Evolutionary conservation across 1,140 invertebrate genomes (phyloP).

Genomic region (Ditylenchus dipsaci): DNA sequence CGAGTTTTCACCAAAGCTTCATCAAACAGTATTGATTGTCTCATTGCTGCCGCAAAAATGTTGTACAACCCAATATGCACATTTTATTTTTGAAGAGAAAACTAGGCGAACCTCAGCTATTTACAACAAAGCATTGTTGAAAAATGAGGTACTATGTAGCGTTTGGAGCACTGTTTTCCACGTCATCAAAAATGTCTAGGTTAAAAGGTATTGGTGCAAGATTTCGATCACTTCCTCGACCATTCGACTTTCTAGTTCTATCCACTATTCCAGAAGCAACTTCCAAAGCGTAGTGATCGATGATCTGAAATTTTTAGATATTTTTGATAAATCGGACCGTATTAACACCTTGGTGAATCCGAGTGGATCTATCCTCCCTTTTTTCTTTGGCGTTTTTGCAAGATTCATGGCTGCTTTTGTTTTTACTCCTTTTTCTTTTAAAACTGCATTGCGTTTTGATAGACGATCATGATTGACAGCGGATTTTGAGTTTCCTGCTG

Average conservation of each 20-base stretch:
- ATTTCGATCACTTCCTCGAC: not conserved
- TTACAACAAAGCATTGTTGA: too few species aligned
- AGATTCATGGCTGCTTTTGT: not conserved
- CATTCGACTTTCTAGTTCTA: not conserved
- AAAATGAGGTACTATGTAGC: too few species aligned
- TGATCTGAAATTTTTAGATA: not conserved
- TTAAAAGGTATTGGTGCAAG: conserved; percentile 8
- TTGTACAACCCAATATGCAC: too few species aligned
- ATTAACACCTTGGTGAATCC: not conserved
- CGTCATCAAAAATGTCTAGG: conserved; percentile 5
- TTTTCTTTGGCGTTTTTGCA: conserved; percentile 6
- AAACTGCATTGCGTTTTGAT: conserved; percentile 1
- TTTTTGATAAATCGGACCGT: too few species aligned
- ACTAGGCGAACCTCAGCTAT: too few species aligned
- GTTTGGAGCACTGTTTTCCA: not conserved
- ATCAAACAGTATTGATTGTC: too few species aligned
- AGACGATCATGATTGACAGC: not conserved
- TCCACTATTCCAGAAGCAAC: not conserved
- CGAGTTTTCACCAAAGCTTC: too few species aligned
- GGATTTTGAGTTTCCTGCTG: conserved; percentile 2
- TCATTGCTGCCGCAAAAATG: too few species aligned
- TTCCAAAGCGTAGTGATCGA: conserved; percentile 9
- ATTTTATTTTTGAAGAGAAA: too few species aligned
- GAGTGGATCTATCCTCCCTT: not conserved
- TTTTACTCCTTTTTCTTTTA: not conserved